phyloP scores from a whole-genome alignment of 1,140 invertebrate species.

The Temnothorax curvispinosus region DNA sequence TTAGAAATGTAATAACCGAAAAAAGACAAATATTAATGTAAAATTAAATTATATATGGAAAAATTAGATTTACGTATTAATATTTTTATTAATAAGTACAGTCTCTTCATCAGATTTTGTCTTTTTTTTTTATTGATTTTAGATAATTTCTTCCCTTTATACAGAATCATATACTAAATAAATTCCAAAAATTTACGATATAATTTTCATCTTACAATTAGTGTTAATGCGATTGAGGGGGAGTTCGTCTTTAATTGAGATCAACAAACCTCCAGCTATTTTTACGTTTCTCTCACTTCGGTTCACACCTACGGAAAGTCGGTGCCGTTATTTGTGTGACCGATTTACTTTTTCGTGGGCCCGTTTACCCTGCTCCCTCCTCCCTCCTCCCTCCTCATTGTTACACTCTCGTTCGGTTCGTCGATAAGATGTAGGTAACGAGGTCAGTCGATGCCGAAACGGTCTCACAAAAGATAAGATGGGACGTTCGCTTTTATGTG shows the following conservation, averaged over 20 bases:
- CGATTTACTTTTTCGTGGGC: constrained; percentile 67
- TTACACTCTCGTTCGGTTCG: constrained; percentile 15
- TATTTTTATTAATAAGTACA: neutral
- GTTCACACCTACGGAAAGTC: neutral
- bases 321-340: constrained; percentile 66
- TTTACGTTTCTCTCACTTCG: neutral
- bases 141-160: neutral
- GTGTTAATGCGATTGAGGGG: neutral
- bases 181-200: neutral
- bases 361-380: neutral
- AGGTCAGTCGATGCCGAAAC: constrained; percentile 56
- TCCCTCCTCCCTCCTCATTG: neutral
- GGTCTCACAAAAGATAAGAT: constrained; percentile 28
- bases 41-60: neutral
- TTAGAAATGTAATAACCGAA: neutral
- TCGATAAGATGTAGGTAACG: constrained; percentile 66
- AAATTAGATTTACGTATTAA: neutral
- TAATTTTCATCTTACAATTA: neutral
- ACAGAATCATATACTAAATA: neutral
- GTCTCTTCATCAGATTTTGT: neutral
- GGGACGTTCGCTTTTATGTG: neutral
- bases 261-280: neutral
- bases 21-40: neutral
- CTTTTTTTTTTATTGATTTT: neutral
- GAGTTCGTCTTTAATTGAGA: neutral